Evolutionary conservation across 1,140 invertebrate genomes (phyloP), one percentile per base, ranked within the genome.

Genomic region (Drosophila lini): DNA sequence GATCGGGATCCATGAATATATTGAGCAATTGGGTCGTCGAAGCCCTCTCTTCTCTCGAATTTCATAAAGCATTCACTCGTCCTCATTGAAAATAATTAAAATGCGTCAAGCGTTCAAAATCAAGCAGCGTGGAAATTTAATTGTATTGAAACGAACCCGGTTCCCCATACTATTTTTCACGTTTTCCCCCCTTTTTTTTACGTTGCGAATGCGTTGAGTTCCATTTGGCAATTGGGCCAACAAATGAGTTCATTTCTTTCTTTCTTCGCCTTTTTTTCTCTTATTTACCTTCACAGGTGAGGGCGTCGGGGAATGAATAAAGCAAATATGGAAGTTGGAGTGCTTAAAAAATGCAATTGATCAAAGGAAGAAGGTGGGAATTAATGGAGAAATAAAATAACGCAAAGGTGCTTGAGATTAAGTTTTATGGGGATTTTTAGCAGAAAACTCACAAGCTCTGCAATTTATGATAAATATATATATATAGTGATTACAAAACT

Each of bases 71-170:
- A 74, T 86, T 82, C 50, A 86, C 79, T 80, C 59, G 73, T 81
- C 79, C 65, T 22, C 79, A 86, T 82, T 86, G 82, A 86, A 86
- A 88, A 89, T 88, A 88, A 88, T 88, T 88, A 89, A 88, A 88
- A 88, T 89, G 84, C 83, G 84, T 80, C 80, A 78, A 71, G 65
- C 83, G 84, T 88, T 88, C 76, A 89, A 88, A 88, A 88, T 88
- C 84, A 88, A 89, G 84, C 83, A 80, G 83, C 83, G 74, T 89
- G 84, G 80, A 88, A 88, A 88, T 88, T 88, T 88, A 88, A 88
- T 88, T 88, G 83, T 88, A 88, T 82, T 88, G 84, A 88, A 71
- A 15, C 42, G 42, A 41, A 48, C 28, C 47, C 47, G 44, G 45
- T 28, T 57, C 58, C 62, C 53, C 31, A 9, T 55, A 16, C 47